phyloP scores from a whole-genome alignment of 2,113 vertebrate genomes.

The Cygnus atratus region DNA sequence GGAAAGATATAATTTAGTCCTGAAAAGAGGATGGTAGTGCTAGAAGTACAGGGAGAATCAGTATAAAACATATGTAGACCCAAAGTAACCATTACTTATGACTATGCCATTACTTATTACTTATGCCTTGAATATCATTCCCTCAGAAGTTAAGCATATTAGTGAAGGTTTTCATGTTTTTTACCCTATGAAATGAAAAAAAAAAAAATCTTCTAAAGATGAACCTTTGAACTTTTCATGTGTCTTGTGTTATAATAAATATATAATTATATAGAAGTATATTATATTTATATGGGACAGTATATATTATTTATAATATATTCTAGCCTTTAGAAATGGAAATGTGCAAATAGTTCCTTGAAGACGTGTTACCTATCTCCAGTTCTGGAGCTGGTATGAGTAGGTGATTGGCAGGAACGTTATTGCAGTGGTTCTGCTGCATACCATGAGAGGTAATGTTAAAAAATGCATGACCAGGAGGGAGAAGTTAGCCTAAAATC shows the following conservation, averaged over 20 bases:
- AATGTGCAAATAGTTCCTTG: not conserved
- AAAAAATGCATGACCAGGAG: not conserved
- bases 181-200: not conserved
- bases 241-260: not conserved
- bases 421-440: not conserved
- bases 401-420: not conserved
- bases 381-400: not conserved
- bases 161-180: not conserved
- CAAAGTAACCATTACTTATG: not conserved
- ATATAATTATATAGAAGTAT: not conserved
- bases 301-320: not conserved
- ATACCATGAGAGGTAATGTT: not conserved
- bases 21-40: not conserved
- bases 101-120: not conserved
- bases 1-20: not conserved
- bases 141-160: not conserved
- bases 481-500: not conserved
- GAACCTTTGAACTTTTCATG: not conserved
- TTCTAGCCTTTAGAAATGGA: not conserved
- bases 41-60: not conserved
- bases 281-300: not conserved
- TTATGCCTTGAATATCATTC: not conserved
- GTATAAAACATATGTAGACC: not conserved
- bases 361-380: not conserved
- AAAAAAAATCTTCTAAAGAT: not conserved